A percentile compares a stretch with the other conserved stretches of the same genome.
phyloP scores from a whole-genome alignment of 2,797 vertebrate species.

The Dipus sagitta region DNA sequence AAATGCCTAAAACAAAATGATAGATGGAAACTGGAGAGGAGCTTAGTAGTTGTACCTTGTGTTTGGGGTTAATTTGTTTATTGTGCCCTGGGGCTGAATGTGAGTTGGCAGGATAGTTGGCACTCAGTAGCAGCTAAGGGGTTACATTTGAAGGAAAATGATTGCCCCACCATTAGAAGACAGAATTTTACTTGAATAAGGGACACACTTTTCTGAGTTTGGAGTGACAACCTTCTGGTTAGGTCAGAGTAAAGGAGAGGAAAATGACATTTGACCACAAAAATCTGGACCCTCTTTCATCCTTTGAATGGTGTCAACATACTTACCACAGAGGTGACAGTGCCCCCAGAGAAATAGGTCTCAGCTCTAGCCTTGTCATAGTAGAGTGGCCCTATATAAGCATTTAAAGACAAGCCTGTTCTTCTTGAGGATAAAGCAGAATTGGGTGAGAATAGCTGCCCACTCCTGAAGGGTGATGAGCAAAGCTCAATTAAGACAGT shows the following conservation, averaged over 20 bases:
- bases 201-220: not conserved
- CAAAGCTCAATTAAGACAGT: not conserved
- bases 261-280: not conserved
- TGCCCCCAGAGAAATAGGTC: not conserved
- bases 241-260: not conserved
- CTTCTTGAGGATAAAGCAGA: not conserved
- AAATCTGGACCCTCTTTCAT: not conserved
- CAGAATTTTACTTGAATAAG: slow-evolving; percentile 25
- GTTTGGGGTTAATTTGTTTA: not conserved
- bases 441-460: not conserved
- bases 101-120: not conserved
- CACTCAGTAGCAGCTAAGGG: not conserved
- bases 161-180: not conserved
- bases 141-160: not conserved
- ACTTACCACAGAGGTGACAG: not conserved
- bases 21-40: not conserved
- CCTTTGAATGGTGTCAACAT: not conserved
- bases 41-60: not conserved
- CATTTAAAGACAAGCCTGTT: not conserved
- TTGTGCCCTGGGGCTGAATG: not conserved
- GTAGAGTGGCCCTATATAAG: not conserved
- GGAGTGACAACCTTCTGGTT: not conserved
- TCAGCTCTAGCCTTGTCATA: not conserved
- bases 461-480: not conserved
- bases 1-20: slow-evolving; percentile 45